Conservation (phyloP, 2,113 vertebrate species). For the Nanorana parkeri region DNA sequence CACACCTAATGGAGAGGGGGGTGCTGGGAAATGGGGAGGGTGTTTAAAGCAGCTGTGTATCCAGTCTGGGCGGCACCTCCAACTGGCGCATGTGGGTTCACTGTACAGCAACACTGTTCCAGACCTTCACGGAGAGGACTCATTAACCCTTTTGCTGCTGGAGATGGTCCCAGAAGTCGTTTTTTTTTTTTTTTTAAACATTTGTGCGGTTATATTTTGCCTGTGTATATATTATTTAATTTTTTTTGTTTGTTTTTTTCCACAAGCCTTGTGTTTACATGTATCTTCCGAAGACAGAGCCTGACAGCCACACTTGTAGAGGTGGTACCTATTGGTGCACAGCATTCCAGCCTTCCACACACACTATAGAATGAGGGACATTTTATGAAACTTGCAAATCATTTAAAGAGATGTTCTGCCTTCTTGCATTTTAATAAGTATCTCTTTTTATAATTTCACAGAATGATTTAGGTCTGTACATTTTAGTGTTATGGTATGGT, state of each 20-base stretch:
- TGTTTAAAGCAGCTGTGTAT: constrained; percentile 60
- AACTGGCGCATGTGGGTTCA: constrained; percentile 33
- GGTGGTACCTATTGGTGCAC: neutral
- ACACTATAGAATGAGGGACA: neutral
- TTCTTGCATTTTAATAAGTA: no score
- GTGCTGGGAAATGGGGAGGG: constrained; percentile 78
- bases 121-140: constrained; percentile 22
- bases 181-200: constrained; percentile 8
- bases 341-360: neutral
- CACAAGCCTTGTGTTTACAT: constrained; percentile 30
- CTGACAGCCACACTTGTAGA: neutral
- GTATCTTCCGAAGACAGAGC: constrained; percentile 2
- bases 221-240: neutral
- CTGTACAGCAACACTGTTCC: constrained; percentile 19
- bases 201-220: constrained; percentile 25
- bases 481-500: no score
- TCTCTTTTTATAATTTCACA: no score
- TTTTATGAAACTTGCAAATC: neutral
- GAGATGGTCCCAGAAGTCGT: constrained; percentile 9
- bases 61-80: constrained; percentile 1
- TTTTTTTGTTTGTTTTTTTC: neutral
- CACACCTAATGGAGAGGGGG: constrained; percentile 88
- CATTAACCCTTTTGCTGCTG: constrained; percentile 28
- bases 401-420: no score
- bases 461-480: no score